A percentile compares a stretch with the other conserved stretches of the same genome.
Evolutionary conservation across 2,113 vertebrate species (phyloP).

Genomic region (Perognathus longimembris): DNA sequence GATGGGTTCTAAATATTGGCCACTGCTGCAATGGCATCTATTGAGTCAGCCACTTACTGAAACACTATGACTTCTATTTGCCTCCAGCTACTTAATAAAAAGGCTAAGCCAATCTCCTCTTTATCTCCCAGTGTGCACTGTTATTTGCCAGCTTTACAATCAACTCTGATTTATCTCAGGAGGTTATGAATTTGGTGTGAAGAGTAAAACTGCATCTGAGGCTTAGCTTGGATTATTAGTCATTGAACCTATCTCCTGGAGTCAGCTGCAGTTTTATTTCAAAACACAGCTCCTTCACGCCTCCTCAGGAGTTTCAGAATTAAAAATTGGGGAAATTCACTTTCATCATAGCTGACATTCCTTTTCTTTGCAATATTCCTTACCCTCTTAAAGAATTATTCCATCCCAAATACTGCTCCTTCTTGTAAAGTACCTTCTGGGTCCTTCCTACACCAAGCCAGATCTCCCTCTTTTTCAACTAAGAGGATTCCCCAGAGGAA

Average conservation of each 20-base stretch:
- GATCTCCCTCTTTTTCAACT: not conserved
- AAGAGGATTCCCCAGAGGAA: not conserved
- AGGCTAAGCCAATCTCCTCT: slow-evolving; percentile 73
- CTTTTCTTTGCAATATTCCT: not conserved
- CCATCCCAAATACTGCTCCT: not conserved
- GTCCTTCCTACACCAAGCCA: not conserved
- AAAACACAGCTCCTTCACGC: slow-evolving; percentile 56
- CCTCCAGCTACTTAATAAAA: slow-evolving; percentile 77
- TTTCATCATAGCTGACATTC: not conserved
- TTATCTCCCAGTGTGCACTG: slow-evolving; percentile 57
- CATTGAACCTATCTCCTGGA: slow-evolving; percentile 52
- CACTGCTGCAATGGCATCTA: not conserved
- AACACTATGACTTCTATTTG: slow-evolving; percentile 64
- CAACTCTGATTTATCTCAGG: slow-evolving; percentile 75
- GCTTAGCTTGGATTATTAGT: slow-evolving; percentile 76
- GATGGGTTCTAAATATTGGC: not conserved
- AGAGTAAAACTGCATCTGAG: slow-evolving; percentile 62
- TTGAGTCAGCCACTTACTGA: slow-evolving; percentile 42
- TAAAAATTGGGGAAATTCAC: slow-evolving; percentile 10
- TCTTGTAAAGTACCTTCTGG: not conserved
- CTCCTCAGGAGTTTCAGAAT: slow-evolving; percentile 69
- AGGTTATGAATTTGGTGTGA: slow-evolving; percentile 42
- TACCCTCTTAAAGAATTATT: not conserved
- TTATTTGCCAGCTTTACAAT: slow-evolving; percentile 74
- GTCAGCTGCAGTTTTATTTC: slow-evolving; percentile 72